Evolutionary conservation across 2,888 invertebrate species (phyloP).

Genomic region (Lasiommata megera): DNA sequence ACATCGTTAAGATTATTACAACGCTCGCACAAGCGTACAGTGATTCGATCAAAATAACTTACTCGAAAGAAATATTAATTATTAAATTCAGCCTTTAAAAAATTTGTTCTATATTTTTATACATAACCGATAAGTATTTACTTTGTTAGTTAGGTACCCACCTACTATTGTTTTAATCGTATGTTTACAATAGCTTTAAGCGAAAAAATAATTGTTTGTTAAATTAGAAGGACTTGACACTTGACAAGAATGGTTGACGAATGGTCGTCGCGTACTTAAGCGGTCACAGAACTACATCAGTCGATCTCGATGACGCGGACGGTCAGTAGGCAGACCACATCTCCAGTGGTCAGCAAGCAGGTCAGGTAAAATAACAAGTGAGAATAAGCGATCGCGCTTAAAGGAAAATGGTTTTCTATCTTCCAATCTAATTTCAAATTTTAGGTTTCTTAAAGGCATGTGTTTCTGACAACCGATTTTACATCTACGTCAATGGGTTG

Average conservation of each 20-base stretch:
- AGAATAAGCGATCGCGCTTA: too few relatives aligned
- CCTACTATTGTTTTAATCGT: too few relatives aligned
- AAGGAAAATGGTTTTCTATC: too few relatives aligned
- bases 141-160: too few relatives aligned
- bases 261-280: background rate
- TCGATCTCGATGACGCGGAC: background rate
- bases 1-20: conserved; percentile 1
- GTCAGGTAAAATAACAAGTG: too few relatives aligned
- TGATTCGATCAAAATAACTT: background rate
- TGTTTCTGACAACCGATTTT: too few relatives aligned
- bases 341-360: too few relatives aligned
- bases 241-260: background rate
- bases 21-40: background rate
- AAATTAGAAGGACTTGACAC: background rate
- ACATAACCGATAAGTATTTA: too few relatives aligned
- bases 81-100: background rate
- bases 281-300: background rate
- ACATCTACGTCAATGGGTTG: too few relatives aligned
- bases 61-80: background rate
- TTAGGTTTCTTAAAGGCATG: too few relatives aligned
- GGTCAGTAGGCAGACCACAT: background rate
- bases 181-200: background rate
- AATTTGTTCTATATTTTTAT: too few relatives aligned
- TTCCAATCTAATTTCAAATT: too few relatives aligned
- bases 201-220: background rate